phyloP scores from a whole-genome alignment of 2,797 vertebrate species.

The Siniperca obscura region DNA sequence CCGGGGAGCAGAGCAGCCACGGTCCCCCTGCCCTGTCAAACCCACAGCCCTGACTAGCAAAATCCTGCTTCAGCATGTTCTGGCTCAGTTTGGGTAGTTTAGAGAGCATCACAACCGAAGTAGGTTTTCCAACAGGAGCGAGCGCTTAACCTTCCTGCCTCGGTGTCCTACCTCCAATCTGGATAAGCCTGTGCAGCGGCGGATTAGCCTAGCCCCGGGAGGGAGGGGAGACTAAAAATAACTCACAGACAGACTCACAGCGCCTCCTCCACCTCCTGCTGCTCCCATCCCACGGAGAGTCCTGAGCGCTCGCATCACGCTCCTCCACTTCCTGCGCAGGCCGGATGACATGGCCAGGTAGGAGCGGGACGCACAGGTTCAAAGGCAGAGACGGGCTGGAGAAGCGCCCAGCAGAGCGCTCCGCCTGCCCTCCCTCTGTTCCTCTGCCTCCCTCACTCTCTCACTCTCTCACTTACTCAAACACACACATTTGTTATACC shows the following conservation, averaged over 20 bases:
- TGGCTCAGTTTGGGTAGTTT: slow-evolving; percentile 14
- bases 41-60: background rate
- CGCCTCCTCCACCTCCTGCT: slow-evolving; percentile 47
- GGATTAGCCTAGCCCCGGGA: slow-evolving; percentile 58
- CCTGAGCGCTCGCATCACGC: slow-evolving; percentile 26
- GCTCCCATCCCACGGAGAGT: slow-evolving; percentile 44
- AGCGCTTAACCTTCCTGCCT: slow-evolving; percentile 45
- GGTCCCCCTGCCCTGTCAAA: slow-evolving; percentile 8
- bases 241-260: slow-evolving; percentile 55
- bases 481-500: slow-evolving; percentile 16
- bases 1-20: background rate
- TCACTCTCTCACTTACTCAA: slow-evolving; percentile 9
- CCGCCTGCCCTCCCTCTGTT: no score
- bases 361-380: slow-evolving; percentile 25
- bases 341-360: slow-evolving; percentile 56
- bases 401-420: background rate
- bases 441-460: slow-evolving; percentile 14
- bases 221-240: slow-evolving; percentile 73
- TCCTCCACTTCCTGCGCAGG: slow-evolving; percentile 60
- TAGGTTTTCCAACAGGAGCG: slow-evolving; percentile 8
- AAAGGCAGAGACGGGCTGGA: slow-evolving; percentile 15
- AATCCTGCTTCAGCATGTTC: slow-evolving; percentile 34
- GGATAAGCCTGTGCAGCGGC: slow-evolving; percentile 58
- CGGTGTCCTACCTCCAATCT: slow-evolving; percentile 59
- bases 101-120: slow-evolving; percentile 1